A percentile compares a stretch with the other conserved stretches of the same genome.
phyloP scores from a whole-genome alignment of 2,888 invertebrate species.

The Prosapia bicincta region DNA sequence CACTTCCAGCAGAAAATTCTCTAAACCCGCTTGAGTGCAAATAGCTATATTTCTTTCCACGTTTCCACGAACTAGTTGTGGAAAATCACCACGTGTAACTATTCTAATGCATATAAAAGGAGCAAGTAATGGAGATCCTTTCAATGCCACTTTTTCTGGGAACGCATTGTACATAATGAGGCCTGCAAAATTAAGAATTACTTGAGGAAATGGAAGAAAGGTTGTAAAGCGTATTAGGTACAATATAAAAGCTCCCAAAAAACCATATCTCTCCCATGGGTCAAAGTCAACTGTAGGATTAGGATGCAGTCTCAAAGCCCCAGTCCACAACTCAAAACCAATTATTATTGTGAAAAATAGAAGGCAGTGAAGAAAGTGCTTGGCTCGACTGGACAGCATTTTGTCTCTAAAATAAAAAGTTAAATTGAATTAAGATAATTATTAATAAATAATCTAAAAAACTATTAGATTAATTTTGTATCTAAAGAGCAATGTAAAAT shows the following conservation, averaged over 20 bases:
- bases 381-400: conserved; percentile 62
- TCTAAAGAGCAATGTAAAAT: no score
- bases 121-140: conserved; percentile 86
- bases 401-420: conserved; percentile 15
- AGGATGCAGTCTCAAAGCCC: conserved; percentile 49
- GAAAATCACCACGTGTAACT: conserved; percentile 92
- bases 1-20: conserved; percentile 94
- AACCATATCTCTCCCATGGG: conserved; percentile 80
- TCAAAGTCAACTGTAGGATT: conserved; percentile 56
- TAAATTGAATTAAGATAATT: no score
- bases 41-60: conserved; percentile 82
- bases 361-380: conserved; percentile 77
- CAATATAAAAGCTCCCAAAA: conserved; percentile 65
- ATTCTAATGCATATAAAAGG: conserved; percentile 93
- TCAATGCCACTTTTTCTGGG: conserved; percentile 83
- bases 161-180: conserved; percentile 90
- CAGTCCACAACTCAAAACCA: conserved; percentile 60
- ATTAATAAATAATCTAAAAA: no score
- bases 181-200: conserved; percentile 83
- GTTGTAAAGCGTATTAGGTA: conserved; percentile 77
- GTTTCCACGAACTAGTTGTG: conserved; percentile 83
- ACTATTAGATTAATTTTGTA: no score
- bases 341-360: conserved; percentile 70
- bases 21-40: conserved; percentile 84
- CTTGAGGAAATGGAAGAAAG: conserved; percentile 84